Evolutionary conservation across 2,113 vertebrate genomes (phyloP), one percentile per base, ranked within the genome.

Genomic region (Phylloscopus whistleri): DNA sequence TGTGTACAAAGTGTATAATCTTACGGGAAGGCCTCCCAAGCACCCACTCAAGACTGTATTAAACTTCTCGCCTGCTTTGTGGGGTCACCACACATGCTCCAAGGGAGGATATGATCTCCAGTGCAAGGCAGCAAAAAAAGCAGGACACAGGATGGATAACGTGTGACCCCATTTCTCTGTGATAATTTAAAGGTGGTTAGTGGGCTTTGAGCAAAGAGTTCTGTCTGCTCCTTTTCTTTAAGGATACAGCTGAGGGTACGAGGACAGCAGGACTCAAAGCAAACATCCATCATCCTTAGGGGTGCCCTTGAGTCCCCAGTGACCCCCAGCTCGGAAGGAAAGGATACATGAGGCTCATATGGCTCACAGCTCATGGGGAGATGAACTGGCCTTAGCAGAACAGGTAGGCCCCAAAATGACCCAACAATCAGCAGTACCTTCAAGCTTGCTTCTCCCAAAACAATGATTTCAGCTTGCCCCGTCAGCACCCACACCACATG

Each of bases 231-330:
- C 52, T 19, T 30, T 56, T 33, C 53, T 33, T 33, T 13, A 33
- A 56, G 55, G 31, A 55, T 13, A 21, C 55, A 56, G 55, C 31
- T 56, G 55, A 56, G 31, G 30, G 31, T 13, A 20, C 0, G 3
- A 56, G 30, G 31, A 21, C 53, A 56, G 53, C 53, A 55, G 53
- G 53, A 20, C 53, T 33, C 31, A 56, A 56, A 67, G 27, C 5
- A 44, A 60, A 74, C 35, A 51, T 1, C 17, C 16, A 4, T 0
- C 7, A 9, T 24, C 52, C n/a, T 27, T 3, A 6, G 26, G 19
- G 23, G 17, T 31, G 31, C 10, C 19, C 13, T 7, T 0, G 2
- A 44, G 21, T 1, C 4, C 30, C 17, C n/a, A 41, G 43, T 1
- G n/a, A 27, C 11, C 3, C 18, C 16, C 51, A 53, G 19, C 14